Percentiles rank a stretch among this genome's conserved stretches.
Evolutionary conservation across 2,888 invertebrate species (phyloP).

Genomic region (Acleris laterana): DNA sequence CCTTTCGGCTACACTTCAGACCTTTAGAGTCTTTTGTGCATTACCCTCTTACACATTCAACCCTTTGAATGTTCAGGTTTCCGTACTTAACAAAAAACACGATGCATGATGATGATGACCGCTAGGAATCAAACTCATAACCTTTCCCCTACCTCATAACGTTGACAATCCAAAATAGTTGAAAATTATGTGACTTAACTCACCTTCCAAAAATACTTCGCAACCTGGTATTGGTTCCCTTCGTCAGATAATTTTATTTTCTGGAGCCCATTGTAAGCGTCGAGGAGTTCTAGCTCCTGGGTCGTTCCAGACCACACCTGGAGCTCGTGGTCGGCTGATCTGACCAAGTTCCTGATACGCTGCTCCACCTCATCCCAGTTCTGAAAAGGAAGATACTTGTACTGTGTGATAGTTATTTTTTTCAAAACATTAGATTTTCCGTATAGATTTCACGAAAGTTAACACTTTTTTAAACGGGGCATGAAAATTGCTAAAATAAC

Average conservation of each 20-base stretch:
- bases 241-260: conserved; percentile 19
- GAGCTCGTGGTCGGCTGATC: conserved; percentile 42
- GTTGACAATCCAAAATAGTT: too few relatives aligned
- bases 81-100: too few relatives aligned
- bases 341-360: conserved; percentile 51
- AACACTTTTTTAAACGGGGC: too few relatives aligned
- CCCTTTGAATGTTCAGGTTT: too few relatives aligned
- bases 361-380: conserved; percentile 62
- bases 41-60: too few relatives aligned
- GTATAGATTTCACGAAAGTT: too few relatives aligned
- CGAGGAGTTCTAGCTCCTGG: conserved; percentile 36
- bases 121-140: too few relatives aligned
- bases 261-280: conserved; percentile 20
- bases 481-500: too few relatives aligned
- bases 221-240: conserved; percentile 43
- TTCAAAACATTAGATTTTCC: background rate
- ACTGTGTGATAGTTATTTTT: background rate
- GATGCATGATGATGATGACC: too few relatives aligned
- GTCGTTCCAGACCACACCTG: conserved; percentile 55
- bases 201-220: conserved; percentile 67
- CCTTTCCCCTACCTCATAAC: too few relatives aligned
- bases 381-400: conserved; percentile 44
- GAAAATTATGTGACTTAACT: background rate
- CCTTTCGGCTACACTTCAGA: too few relatives aligned
- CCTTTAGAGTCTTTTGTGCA: too few relatives aligned